These are phyloP conservation scores for Tragopan temminckii DNA, from an alignment of 2,797 vertebrate species.

Conservation along the genomic window DNA sequence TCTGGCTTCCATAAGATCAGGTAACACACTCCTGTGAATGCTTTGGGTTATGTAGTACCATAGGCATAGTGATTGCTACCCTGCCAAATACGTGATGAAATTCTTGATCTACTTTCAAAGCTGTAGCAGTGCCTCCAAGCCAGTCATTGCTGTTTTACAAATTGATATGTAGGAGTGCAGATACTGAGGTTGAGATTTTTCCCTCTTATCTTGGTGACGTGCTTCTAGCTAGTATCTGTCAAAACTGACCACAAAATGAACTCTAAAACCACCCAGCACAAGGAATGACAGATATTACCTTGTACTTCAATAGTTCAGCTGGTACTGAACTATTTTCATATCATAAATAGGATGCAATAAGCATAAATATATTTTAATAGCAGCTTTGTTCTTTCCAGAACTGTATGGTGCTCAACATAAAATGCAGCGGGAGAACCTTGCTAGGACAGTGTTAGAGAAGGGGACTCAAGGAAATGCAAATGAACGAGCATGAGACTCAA, in stretches of 20 bases:
- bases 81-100: accelerated
- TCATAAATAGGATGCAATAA: background rate
- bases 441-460: background rate
- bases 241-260: background rate
- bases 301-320: background rate
- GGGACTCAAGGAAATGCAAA: background rate
- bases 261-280: background rate
- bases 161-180: background rate
- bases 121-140: background rate
- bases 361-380: background rate
- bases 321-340: background rate
- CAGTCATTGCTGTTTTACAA: background rate
- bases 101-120: background rate
- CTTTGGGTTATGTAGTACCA: background rate
- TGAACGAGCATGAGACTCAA: background rate
- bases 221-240: background rate
- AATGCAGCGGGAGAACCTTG: background rate
- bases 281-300: background rate
- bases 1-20: background rate
- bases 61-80: background rate
- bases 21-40: background rate
- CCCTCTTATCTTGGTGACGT: background rate
- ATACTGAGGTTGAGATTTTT: background rate
- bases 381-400: background rate
- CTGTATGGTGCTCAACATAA: background rate